phyloP scores from a whole-genome alignment of 2,113 vertebrate genomes.

The Hippocampus zosterae region DNA sequence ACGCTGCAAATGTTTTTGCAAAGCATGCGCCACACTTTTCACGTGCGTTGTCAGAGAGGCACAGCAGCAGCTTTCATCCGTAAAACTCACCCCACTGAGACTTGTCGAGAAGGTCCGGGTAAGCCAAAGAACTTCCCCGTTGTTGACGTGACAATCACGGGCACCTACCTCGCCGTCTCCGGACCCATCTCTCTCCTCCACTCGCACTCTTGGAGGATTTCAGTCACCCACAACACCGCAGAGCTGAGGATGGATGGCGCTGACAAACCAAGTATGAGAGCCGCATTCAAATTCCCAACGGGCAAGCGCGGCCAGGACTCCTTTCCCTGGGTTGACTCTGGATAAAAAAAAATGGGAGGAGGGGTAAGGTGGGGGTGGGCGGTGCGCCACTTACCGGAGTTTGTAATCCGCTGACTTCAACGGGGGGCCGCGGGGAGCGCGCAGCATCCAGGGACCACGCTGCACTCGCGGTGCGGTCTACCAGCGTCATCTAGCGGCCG shows the following conservation, averaged over 20 bases:
- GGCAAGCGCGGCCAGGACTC: slow-evolving; percentile 38
- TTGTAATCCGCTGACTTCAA: slow-evolving; percentile 61
- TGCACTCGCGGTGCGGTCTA: neutral
- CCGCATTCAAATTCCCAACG: slow-evolving; percentile 32
- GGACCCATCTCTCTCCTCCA: slow-evolving; percentile 62
- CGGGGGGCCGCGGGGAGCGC: slow-evolving; percentile 42
- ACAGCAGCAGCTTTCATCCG: slow-evolving; percentile 25
- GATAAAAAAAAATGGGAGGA: slow-evolving; percentile 24
- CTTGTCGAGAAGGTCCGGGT: slow-evolving; percentile 56
- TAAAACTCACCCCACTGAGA: slow-evolving; percentile 64
- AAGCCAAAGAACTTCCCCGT: slow-evolving; percentile 63
- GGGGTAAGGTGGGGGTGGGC: slow-evolving; percentile 47
- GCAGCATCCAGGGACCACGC: slow-evolving; percentile 23
- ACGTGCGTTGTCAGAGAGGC: neutral
- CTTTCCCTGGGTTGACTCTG: slow-evolving; percentile 54
- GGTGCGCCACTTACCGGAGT: slow-evolving; percentile 66
- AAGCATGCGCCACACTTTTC: neutral
- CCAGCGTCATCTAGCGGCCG: slow-evolving; percentile 55
- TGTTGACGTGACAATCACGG: slow-evolving; percentile 59
- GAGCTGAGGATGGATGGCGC: slow-evolving; percentile 32
- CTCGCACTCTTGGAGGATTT: slow-evolving; percentile 34
- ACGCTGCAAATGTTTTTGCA: neutral
- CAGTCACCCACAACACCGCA: slow-evolving; percentile 32
- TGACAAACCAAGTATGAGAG: slow-evolving; percentile 24
- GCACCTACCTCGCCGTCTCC: slow-evolving; percentile 45